Evolutionary conservation across 2,113 vertebrate genomes (phyloP), one percentile per base, ranked within the genome.

Genomic region (Bujurquina vittata): DNA sequence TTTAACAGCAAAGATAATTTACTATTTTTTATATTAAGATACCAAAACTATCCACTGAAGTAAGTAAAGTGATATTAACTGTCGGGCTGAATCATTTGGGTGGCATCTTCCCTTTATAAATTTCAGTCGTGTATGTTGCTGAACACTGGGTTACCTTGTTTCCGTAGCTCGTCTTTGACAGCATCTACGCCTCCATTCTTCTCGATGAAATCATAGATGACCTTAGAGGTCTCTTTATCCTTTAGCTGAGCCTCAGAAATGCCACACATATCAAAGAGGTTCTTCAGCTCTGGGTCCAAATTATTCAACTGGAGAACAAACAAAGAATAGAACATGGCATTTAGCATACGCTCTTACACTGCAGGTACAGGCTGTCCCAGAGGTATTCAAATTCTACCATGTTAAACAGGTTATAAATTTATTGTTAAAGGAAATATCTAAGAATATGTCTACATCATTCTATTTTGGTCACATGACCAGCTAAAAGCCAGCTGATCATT

Each of bases 171-270:
- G 89, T 97, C 97, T 94, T 99, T 99, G 81, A 99, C 97, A 73
- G 98, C 98, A 94, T 99, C 98, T 69, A 99, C 97, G 26, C 98
- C 98, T 93, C 98, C 98, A 67, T 97, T 97, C 95, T 98, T 97
- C 94, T 99, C 98, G 75, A 99, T 99, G 94, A 99, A 99, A 93
- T 99, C 98, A 82, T 99, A 99, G 92, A 99, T 99, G 91, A 96
- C 97, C 95, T 98, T 99, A 20, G 98, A 99, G 33, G 98, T 99
- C 96, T 99, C 98, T 95, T 97, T 97, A 95, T 99, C 98, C 93
- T 99, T 99, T 43, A 99, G 96, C 14, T 99, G 96, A 85, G 97
- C 97, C 89, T 99, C 98, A 20, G 98, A 99, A 94, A 99, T 99
- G 89, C 98, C 98, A 87, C 97, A 99, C 94, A 98, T 55, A 94